These are phyloP conservation scores for Bugulina stolonifera DNA, from an alignment of 2,888 invertebrate species.

Conservation along the genomic window DNA sequence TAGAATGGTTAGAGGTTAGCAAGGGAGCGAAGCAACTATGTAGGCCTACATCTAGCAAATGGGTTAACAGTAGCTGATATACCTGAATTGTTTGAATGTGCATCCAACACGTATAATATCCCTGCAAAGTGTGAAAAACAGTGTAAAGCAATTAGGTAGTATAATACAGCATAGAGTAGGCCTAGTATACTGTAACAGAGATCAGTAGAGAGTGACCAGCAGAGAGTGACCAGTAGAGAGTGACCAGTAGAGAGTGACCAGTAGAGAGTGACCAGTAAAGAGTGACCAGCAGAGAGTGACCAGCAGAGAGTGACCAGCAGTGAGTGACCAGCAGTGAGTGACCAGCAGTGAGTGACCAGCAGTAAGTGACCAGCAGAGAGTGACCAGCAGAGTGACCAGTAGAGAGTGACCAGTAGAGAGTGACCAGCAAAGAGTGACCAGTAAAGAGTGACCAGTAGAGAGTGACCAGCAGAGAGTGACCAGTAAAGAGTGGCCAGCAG, in stretches of 20 bases:
- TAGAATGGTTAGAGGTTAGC: too few relatives aligned
- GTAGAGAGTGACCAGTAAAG: background rate
- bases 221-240: background rate
- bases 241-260: background rate
- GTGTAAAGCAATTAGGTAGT: too few relatives aligned
- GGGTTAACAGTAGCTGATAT: too few relatives aligned
- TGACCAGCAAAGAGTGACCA: background rate
- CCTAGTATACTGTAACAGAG: too few relatives aligned
- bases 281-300: background rate
- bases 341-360: too few relatives aligned
- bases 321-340: background rate
- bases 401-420: slow-evolving; percentile 18
- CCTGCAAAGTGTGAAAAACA: background rate
- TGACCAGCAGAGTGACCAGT: background rate
- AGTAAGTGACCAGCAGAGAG: slow-evolving; percentile 7
- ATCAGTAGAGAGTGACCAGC: background rate
- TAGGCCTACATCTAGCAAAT: too few relatives aligned
- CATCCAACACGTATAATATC: slow-evolving; percentile 9
- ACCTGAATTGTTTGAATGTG: slow-evolving; percentile 11
- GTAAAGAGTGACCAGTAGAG: background rate
- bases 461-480: background rate
- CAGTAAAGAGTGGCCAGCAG: background rate
- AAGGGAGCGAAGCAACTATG: too few relatives aligned
- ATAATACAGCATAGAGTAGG: too few relatives aligned
- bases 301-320: background rate